These are phyloP conservation scores for Myiotriccus ornatus DNA, from an alignment of 2,797 vertebrate species.

Conservation along the genomic window DNA sequence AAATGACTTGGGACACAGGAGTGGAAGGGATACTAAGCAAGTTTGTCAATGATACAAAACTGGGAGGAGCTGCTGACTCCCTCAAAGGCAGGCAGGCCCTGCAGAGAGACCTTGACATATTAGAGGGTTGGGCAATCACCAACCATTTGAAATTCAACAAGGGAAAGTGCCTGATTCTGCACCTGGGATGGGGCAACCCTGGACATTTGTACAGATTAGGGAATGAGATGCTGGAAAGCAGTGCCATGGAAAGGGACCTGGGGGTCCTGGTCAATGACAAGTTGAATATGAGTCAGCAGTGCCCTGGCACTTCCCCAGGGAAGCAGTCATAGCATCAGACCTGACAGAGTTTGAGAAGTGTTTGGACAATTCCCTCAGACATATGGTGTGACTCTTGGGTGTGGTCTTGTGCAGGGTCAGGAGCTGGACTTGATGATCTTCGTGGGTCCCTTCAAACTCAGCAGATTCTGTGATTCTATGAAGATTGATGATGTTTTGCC, in stretches of 20 bases:
- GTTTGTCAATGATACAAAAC: not conserved
- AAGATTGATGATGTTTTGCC: not conserved
- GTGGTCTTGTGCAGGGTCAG: too few species aligned
- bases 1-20: not conserved
- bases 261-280: accelerated
- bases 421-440: accelerated
- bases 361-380: not conserved
- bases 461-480: not conserved
- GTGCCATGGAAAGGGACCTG: not conserved
- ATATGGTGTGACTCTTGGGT: not conserved
- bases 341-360: not conserved
- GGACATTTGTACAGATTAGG: not conserved
- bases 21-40: not conserved
- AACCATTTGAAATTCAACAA: not conserved
- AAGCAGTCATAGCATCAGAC: not conserved
- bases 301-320: not conserved
- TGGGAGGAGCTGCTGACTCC: not conserved
- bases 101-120: not conserved
- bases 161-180: not conserved
- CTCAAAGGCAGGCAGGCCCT: accelerated
- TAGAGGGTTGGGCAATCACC: not conserved
- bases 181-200: not conserved
- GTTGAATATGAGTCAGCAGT: accelerated
- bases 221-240: not conserved
- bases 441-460: not conserved